Evolutionary conservation across 2,113 vertebrate genomes (phyloP), one percentile per base, ranked within the genome.

Genomic region (Otis tarda): DNA sequence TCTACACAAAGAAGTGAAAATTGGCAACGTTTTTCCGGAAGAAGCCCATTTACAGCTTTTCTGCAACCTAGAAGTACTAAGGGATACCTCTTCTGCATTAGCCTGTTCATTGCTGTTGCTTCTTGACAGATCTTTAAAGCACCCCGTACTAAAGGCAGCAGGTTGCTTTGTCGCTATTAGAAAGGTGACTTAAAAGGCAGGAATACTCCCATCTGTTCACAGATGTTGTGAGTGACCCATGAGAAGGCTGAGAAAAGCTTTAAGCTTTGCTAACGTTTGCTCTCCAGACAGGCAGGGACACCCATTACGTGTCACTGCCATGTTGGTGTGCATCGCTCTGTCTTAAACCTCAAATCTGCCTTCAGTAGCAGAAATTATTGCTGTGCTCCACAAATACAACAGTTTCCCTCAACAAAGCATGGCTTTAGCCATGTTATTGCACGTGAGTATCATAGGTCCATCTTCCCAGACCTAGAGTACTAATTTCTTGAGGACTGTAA

Each of bases 251-350:
- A 33, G 20, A 68, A 45, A 39, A 59, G 27, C 53, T 75, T 85
- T 75, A 41, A 63, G 55, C 41, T 86, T 70, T 30, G 53, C 43
- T 56, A 10, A 12, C 13, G 16, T 17, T 31, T 59, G 70, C 55
- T 37, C 49, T 28, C 49, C 1, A 6, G 65, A 35, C 45, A 30
- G 0, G 3, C 12, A 8, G 14, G 31, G 33, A 65, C 69, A 35
- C 64, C 20, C 13, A 19, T 7, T 33, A 27, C 11, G 33, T 30
- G 30, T 21, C 31, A 14, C 1, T 6, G 14, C 21, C 20, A 1
- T 4, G 14, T 7, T 4, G 1, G 14, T 6, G 30, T 5, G 21
- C 2, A 1, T 8, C 24, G 25, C 24, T 24, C 23, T 12, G 1
- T 13, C 35, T 11, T 22, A 53, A 55, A 79, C 24, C 25, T 52